phyloP scores from a whole-genome alignment of 2,113 vertebrate genomes.

The Microtus pennsylvanicus region DNA sequence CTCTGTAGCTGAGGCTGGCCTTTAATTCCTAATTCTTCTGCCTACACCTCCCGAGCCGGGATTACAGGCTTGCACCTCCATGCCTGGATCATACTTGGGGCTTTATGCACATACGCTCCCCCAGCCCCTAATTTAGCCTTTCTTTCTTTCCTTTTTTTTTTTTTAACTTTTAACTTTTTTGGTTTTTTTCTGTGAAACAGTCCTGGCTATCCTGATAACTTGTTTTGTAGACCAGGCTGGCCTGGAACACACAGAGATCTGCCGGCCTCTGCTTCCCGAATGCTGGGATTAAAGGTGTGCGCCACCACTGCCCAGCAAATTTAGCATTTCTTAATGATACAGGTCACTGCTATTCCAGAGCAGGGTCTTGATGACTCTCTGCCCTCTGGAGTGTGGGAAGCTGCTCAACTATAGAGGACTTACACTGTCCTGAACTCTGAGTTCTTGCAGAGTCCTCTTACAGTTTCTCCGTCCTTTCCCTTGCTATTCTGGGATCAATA shows the following conservation, averaged over 20 bases:
- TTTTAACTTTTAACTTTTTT: too few species aligned
- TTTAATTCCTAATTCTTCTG: background rate
- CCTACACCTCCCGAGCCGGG: background rate
- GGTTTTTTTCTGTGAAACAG: too few species aligned
- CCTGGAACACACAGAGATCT: too few species aligned
- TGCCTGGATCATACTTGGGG: background rate
- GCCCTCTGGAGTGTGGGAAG: background rate
- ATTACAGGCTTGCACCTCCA: background rate
- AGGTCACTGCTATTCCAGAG: background rate
- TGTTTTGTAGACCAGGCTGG: too few species aligned
- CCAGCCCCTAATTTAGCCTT: background rate
- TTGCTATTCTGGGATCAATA: conserved; percentile 20
- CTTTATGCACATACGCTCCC: too few species aligned
- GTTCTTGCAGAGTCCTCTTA: background rate
- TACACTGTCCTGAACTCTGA: background rate
- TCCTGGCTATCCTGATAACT: too few species aligned
- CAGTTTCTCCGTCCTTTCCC: background rate
- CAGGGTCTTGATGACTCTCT: background rate
- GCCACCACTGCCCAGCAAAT: too few species aligned
- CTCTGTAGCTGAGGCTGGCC: background rate
- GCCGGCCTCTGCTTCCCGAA: too few species aligned
- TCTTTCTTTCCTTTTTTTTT: too few species aligned
- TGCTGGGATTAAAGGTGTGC: too few species aligned
- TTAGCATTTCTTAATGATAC: background rate
- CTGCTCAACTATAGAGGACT: background rate